Conservation (phyloP, 2,888 invertebrate genomes). For the Tiliacea citrago region DNA sequence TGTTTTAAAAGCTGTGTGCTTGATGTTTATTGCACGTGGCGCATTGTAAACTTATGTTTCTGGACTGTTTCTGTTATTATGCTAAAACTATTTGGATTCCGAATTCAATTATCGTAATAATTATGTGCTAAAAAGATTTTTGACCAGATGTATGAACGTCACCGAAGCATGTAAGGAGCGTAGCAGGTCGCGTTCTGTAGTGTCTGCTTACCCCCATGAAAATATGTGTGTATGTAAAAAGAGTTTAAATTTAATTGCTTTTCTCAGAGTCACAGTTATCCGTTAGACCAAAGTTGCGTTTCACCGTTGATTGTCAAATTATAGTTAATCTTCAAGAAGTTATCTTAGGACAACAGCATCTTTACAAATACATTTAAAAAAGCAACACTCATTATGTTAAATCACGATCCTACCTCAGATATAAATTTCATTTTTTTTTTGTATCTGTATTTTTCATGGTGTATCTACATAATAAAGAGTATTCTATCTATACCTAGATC, state of each 20-base stretch:
- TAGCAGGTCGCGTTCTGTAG: too few relatives aligned
- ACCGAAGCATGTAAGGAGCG: too few relatives aligned
- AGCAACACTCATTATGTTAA: neutral
- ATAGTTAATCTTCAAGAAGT: neutral
- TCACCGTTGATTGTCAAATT: neutral
- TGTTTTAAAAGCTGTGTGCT: slow-evolving; percentile 65
- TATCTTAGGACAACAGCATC: neutral
- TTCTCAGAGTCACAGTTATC: neutral
- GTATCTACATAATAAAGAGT: too few relatives aligned
- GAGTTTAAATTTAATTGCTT: neutral
- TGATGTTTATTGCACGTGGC: slow-evolving; percentile 66
- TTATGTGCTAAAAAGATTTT: neutral
- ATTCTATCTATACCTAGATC: too few relatives aligned
- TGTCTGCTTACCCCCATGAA: too few relatives aligned
- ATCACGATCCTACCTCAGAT: neutral
- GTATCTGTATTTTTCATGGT: too few relatives aligned
- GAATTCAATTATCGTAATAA: neutral
- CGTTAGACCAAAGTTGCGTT: neutral
- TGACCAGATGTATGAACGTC: too few relatives aligned
- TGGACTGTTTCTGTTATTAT: slow-evolving; percentile 3
- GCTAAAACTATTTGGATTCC: slow-evolving; percentile 26
- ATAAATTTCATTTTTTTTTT: too few relatives aligned
- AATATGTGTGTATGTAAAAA: too few relatives aligned
- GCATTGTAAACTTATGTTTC: slow-evolving; percentile 36
- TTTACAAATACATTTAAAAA: too few relatives aligned